Base-by-base conservation (phyloP, 2,888 invertebrate genomes). In the Zaprionus bogoriensis region DNA sequence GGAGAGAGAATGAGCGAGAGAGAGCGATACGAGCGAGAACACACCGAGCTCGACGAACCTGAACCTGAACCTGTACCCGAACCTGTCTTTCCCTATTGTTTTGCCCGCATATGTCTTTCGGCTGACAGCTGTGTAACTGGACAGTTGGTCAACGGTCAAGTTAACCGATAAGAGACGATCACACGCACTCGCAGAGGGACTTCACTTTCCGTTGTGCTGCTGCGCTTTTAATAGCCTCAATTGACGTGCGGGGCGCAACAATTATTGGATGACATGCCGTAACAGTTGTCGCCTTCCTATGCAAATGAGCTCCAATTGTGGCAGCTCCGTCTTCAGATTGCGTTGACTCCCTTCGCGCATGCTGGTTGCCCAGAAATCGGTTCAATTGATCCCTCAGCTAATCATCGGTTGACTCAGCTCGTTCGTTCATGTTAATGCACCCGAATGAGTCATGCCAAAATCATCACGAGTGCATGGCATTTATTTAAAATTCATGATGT, bases 131-230 rank as follows among this genome's bases (percentile, higher is more conserved):
- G 38, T 19, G 20, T 25, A 63, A 23, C 30, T n/a, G 23, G 12
- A 51, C 45, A 60, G 46, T 36, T 57, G 62, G 42, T 32, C 55
- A 23, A 28, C 19, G 30, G 45, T 47, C 39, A 46, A n/a, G 54
- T 51, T 45, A 39, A 53, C 22, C 50, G 67, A 72, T 65, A 71
- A 65, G 55, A 46, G 39, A 38, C 71, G 57, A 46, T 73, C 51
- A 54, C 62, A 23, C 51, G 51, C 55, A 14, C 22, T 41, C 28
- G 42, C 25, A 17, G 14, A 41, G 62, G 28, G 38, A 22, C 67
- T 59, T 69, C 67, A 80, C 77, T 86, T 83, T 86, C 87, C 81
- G 86, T 80, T 36, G 14, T 36, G 30, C 30, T 30, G 5, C 30
- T 10, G 10, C 10, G 3, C 32, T 30, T 36, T 61, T 77, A 86